Percentiles rank a stretch among this genome's conserved stretches.
Conservation (phyloP, 64 coral and sea anemone genomes). For the Montipora efflorescens region DNA sequence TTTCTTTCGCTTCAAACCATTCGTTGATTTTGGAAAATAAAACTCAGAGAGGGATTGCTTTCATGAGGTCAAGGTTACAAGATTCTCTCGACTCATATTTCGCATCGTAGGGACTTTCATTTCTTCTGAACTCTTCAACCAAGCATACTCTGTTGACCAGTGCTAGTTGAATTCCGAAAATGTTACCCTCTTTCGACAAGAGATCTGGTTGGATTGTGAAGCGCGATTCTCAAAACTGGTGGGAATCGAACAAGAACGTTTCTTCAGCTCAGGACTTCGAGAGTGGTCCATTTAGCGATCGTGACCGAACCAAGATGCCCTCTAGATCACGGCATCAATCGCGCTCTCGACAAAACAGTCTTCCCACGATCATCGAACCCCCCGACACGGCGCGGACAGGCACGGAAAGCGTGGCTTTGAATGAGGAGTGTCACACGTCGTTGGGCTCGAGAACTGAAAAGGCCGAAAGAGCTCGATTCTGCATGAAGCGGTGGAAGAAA, state of each 20-base stretch:
- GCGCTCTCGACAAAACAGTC: background rate
- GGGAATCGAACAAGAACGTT: slow-evolving; percentile 3
- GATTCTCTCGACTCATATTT: slow-evolving; percentile 14
- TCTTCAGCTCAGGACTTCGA: background rate
- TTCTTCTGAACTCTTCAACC: background rate
- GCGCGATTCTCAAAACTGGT: slow-evolving; percentile 29
- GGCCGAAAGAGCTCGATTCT: background rate
- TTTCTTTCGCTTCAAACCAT: background rate
- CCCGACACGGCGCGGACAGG: background rate
- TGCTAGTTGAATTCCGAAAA: background rate
- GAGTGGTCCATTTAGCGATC: background rate
- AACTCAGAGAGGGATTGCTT: background rate
- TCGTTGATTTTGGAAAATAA: background rate
- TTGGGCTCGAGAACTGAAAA: slow-evolving; percentile 21
- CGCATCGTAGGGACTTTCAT: background rate
- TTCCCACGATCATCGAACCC: slow-evolving; percentile 17
- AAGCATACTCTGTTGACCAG: background rate
- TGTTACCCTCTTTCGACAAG: slow-evolving; percentile 39
- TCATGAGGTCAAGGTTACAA: slow-evolving; percentile 24
- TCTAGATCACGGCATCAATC: slow-evolving; percentile 5
- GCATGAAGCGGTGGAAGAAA: slow-evolving; percentile 35
- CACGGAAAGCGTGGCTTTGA: background rate
- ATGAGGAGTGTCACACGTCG: background rate
- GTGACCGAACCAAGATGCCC: background rate
- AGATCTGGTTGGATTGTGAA: slow-evolving; percentile 4